phyloP scores from a whole-genome alignment of 2,888 invertebrate genomes.

The Xestia rhomboidea region DNA sequence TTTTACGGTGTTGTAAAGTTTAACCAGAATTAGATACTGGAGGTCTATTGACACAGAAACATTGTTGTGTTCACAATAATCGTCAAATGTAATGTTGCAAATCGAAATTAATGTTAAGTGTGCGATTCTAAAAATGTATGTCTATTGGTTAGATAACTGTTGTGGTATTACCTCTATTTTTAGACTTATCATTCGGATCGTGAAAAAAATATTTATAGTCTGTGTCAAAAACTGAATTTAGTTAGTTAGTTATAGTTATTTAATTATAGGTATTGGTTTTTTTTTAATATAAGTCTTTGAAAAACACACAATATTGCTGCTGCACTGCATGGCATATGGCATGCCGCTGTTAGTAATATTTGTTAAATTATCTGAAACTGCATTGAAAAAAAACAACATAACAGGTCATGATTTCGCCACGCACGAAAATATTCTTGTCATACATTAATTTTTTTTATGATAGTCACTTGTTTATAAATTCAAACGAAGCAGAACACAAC shows the following conservation, averaged over 20 bases:
- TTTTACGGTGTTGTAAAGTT: constrained; percentile 18
- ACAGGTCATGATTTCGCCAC: not conserved
- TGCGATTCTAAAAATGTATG: not conserved
- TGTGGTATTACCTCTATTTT: not conserved
- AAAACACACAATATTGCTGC: not conserved
- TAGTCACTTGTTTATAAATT: constrained; percentile 18
- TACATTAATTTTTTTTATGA: not conserved
- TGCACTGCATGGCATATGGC: not conserved
- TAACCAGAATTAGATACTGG: constrained; percentile 20
- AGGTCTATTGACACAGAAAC: constrained; percentile 33
- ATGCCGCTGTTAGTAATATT: not conserved
- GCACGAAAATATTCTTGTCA: not conserved
- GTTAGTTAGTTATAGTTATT: too few relatives aligned
- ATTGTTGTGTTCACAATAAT: constrained; percentile 15
- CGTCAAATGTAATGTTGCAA: constrained; percentile 19
- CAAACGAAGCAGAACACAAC: constrained; percentile 13
- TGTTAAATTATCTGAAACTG: not conserved
- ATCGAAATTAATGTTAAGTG: constrained; percentile 1
- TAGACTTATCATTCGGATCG: not conserved
- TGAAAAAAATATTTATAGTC: not conserved
- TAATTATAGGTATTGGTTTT: too few relatives aligned
- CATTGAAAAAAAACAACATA: not conserved
- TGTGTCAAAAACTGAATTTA: not conserved
- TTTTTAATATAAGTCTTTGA: not conserved
- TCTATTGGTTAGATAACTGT: constrained; percentile 8